Conservation (phyloP, 2,797 vertebrate genomes). For the Notamacropus eugenii region DNA sequence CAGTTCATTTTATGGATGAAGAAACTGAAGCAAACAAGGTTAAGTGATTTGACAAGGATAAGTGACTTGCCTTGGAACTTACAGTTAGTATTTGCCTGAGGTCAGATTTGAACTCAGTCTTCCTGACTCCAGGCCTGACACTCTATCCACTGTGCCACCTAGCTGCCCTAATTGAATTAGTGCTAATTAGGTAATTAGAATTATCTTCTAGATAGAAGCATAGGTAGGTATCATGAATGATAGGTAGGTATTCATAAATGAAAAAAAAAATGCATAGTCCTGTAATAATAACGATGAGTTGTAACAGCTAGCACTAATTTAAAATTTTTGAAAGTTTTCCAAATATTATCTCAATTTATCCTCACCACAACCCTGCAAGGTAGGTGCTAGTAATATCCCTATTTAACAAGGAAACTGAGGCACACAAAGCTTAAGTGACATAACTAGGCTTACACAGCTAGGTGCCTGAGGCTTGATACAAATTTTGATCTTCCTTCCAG, state of each 20-base stretch:
- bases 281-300: background rate
- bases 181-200: no score
- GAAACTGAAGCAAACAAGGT: background rate
- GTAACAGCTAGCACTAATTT: background rate
- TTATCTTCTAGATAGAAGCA: background rate
- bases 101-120: background rate
- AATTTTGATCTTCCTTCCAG: background rate
- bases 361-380: background rate
- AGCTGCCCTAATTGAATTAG: background rate
- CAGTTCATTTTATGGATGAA: background rate
- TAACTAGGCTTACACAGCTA: background rate
- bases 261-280: background rate
- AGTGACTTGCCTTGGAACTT: background rate
- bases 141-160: background rate
- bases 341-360: background rate
- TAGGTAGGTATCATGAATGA: background rate
- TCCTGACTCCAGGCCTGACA: background rate
- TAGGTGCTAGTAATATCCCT: no score
- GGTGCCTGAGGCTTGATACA: background rate
- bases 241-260: background rate
- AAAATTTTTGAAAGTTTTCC: background rate
- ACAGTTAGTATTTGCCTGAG: background rate
- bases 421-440: no score
- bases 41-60: background rate
- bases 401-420: no score